Percentiles rank a stretch among this genome's conserved stretches.
Evolutionary conservation across 2,113 vertebrate species (phyloP).

Genomic region (Ictalurus furcatus): DNA sequence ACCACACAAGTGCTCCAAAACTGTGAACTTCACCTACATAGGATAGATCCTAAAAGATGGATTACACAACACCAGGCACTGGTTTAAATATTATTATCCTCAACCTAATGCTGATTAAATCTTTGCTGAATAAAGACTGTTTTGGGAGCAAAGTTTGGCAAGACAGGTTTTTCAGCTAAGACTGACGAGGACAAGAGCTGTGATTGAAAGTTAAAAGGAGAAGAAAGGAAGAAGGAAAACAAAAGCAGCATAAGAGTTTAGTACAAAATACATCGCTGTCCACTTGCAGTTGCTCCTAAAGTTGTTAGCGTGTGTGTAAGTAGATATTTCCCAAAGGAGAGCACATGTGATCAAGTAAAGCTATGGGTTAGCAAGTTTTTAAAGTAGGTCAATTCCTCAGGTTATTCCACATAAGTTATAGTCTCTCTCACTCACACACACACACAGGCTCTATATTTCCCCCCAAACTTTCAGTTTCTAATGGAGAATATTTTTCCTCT

Average conservation of each 20-base stretch:
- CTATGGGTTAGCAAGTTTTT: background rate
- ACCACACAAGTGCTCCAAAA: background rate
- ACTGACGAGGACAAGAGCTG: background rate
- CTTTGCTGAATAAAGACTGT: background rate
- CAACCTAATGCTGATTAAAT: background rate
- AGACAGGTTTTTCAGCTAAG: background rate
- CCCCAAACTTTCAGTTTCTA: background rate
- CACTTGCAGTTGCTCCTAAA: background rate
- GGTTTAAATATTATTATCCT: background rate
- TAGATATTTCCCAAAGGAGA: background rate
- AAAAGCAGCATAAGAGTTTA: background rate
- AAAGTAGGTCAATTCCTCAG: background rate
- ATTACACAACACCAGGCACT: background rate
- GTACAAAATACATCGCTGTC: background rate
- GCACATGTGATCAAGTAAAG: background rate
- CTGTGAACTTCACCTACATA: background rate
- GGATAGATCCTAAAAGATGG: background rate
- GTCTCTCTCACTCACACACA: background rate
- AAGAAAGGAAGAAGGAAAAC: background rate
- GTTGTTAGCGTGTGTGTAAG: background rate
- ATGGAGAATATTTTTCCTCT: background rate
- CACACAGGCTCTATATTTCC: background rate
- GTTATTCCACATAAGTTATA: background rate
- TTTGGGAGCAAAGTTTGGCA: background rate
- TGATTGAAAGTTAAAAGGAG: background rate